A percentile compares a stretch with the other conserved stretches of the same genome.
Evolutionary conservation across 2,888 invertebrate species (phyloP).

Genomic region (Torymus auratus): DNA sequence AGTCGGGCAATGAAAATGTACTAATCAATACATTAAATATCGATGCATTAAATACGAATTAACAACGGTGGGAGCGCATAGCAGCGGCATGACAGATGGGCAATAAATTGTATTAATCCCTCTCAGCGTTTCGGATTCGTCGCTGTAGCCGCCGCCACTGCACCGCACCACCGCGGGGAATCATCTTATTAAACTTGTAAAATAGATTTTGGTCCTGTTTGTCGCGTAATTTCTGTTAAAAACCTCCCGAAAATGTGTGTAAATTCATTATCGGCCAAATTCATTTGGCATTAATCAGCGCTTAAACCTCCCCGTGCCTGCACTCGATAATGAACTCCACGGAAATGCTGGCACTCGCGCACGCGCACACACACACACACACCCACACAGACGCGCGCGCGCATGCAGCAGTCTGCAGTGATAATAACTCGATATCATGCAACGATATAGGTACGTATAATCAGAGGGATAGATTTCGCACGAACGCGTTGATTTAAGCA

Average conservation of each 20-base stretch:
- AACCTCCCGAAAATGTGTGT: not conserved
- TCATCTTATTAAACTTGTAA: conserved; percentile 29
- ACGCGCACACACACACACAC: too few species aligned
- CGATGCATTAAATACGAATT: conserved; percentile 18
- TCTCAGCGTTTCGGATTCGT: not conserved
- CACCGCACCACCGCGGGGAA: not conserved
- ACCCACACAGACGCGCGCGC: too few species aligned
- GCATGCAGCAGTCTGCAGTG: not conserved
- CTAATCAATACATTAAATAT: conserved; percentile 41
- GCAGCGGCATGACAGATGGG: not conserved
- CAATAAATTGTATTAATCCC: conserved; percentile 15
- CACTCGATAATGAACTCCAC: not conserved
- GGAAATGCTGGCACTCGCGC: too few species aligned
- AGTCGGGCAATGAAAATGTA: conserved; percentile 10
- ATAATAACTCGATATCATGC: not conserved
- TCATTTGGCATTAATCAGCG: too few species aligned
- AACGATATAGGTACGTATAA: not conserved
- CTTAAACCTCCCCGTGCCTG: too few species aligned
- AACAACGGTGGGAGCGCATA: not conserved
- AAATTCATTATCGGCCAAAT: conserved; percentile 2
- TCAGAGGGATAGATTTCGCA: not conserved
- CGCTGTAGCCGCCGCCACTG: too few species aligned
- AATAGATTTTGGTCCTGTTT: not conserved
- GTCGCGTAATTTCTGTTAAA: not conserved
- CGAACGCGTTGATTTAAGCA: conserved; percentile 7